These are phyloP conservation scores for Hemiprocne comata DNA, from an alignment of 2,113 vertebrate species.

Conservation along the genomic window DNA sequence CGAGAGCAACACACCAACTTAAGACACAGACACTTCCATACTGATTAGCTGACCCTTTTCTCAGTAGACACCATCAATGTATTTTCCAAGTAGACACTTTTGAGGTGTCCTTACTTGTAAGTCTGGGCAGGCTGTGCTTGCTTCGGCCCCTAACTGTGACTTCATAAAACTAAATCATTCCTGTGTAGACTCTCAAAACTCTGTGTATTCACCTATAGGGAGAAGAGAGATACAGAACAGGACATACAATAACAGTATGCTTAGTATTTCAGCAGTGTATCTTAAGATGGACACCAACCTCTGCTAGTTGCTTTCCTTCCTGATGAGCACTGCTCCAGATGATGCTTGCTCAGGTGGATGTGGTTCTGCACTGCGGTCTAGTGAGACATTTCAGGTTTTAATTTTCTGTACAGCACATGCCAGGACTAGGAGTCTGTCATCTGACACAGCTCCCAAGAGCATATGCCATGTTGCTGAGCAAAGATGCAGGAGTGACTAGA, in stretches of 20 bases:
- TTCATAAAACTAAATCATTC: not conserved
- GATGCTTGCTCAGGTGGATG: not conserved
- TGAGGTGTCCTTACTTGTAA: not conserved
- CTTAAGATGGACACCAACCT: constrained; percentile 12
- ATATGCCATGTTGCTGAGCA: not conserved
- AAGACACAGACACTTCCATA: not conserved
- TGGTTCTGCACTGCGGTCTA: constrained; percentile 21
- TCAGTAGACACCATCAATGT: not conserved
- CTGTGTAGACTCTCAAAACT: not conserved
- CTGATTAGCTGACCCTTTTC: not conserved
- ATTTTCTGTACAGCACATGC: not conserved
- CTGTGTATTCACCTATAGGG: not conserved
- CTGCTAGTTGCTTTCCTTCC: not conserved
- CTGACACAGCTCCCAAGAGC: fast-evolving
- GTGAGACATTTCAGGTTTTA: not conserved
- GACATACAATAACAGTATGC: not conserved
- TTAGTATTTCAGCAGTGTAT: not conserved
- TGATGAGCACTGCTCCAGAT: constrained; percentile 47
- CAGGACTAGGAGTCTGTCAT: not conserved
- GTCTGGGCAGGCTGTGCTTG: not conserved
- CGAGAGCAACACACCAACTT: not conserved
- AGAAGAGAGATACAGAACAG: not conserved
- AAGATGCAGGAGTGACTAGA: not conserved
- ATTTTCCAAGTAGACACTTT: not conserved
- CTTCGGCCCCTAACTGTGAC: not conserved